Evolutionary conservation across 2,113 vertebrate genomes (phyloP).

Genomic region (Coracopsis vasa): DNA sequence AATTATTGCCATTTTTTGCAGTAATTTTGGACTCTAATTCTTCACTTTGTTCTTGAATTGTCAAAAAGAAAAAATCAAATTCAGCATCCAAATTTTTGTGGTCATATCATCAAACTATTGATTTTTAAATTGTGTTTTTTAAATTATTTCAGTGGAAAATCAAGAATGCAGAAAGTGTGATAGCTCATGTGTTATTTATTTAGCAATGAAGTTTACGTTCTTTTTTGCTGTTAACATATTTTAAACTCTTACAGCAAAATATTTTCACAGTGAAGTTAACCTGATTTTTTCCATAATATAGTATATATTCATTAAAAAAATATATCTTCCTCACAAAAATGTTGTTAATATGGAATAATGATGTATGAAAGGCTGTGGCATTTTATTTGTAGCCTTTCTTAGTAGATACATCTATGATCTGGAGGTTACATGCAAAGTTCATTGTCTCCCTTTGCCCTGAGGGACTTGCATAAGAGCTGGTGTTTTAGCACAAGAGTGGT

Average conservation of each 20-base stretch:
- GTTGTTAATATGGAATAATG: neutral
- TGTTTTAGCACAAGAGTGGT: neutral
- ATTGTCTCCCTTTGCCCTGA: neutral
- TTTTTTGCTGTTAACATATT: neutral
- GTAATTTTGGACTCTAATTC: neutral
- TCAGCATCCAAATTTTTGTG: neutral
- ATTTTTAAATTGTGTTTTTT: neutral
- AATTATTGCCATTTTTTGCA: neutral
- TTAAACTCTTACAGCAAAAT: neutral
- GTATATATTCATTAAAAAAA: neutral
- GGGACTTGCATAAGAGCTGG: neutral
- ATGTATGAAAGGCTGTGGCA: neutral
- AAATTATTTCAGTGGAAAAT: neutral
- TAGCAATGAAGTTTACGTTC: neutral
- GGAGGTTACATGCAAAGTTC: neutral
- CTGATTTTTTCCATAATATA: neutral
- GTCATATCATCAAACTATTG: neutral
- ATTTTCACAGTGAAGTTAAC: neutral
- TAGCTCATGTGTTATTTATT: neutral
- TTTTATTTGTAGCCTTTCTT: neutral
- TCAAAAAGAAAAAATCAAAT: neutral
- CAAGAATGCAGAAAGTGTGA: neutral
- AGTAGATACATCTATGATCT: neutral
- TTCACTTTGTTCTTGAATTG: neutral
- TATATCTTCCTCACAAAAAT: neutral